Evolutionary conservation across 2,888 invertebrate genomes (phyloP), one percentile per base, ranked within the genome.

Genomic region (Nebria brevicollis): DNA sequence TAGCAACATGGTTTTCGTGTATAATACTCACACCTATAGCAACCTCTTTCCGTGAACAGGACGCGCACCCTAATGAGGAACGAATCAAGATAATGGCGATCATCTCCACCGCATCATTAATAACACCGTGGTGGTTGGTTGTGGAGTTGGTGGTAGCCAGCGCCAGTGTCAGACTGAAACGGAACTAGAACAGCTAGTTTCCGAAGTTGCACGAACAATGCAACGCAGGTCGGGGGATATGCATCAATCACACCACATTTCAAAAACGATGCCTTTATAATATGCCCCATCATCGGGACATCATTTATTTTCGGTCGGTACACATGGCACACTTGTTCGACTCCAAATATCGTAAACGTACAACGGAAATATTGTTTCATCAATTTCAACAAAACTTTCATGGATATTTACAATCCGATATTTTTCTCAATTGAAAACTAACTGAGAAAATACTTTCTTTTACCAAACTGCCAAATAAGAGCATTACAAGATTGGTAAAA

Each of bases 21-120:
- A 54, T 54, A 54, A 54, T 54, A 15, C 25, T 66, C 25, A 25
- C 66, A 15, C 15, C 66, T 66, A 25, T 66, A 66, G 70, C 25
- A 26, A 70, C 20, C 34, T 13, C 34, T 13, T 25, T 26, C 11
- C 34, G 4, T 8, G 70, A 26, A 74, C 78, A 77, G 72, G 73
- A 73, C 41, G 77, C 34, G 82, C 79, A 72, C 72, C 64, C 81
- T 83, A 84, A 84, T 84, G 83, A 82, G 82, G 77, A 82, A 83
- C 83, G 83, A 83, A 84, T 84, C 84, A 83, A 84, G 83, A 84
- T 84, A 84, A 84, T 84, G 83, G 83, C 83, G 82, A 84, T 83
- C 83, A 83, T 83, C 83, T 84, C 81, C 81, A 83, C 83, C 79
- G 78, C 78, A 81, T 83, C 82, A 81, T 78, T 83, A 84, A 84